Evolutionary conservation across 2,113 vertebrate species (phyloP).

Genomic region (Charina bottae): DNA sequence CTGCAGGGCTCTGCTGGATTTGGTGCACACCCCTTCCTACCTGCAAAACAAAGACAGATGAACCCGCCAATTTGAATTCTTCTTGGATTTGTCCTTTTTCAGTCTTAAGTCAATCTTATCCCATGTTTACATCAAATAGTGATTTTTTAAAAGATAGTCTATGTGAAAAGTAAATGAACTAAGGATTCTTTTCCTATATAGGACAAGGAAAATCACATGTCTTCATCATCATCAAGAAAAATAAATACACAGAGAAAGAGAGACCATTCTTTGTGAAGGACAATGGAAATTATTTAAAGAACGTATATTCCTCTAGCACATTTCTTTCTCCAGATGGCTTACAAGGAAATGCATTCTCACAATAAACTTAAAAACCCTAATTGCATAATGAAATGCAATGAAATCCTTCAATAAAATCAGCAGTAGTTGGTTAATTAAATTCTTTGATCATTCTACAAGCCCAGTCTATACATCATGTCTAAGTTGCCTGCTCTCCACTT

Average conservation of each 20-base stretch:
- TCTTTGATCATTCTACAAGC: background rate
- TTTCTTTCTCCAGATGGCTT: background rate
- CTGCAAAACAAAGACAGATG: background rate
- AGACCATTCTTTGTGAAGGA: background rate
- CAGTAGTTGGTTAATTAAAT: background rate
- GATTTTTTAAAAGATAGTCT: background rate
- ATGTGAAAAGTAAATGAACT: background rate
- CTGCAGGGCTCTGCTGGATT: too few species aligned
- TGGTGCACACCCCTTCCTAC: too few species aligned
- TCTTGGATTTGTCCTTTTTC: background rate
- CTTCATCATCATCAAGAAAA: background rate
- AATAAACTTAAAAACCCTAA: background rate
- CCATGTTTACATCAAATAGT: background rate
- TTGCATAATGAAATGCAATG: background rate
- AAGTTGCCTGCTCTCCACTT: too few species aligned
- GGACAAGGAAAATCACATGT: background rate
- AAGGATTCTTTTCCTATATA: background rate
- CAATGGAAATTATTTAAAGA: background rate
- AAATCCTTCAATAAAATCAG: background rate
- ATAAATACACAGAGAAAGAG: background rate
- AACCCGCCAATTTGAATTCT: background rate
- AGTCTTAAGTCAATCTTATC: background rate
- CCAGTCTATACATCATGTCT: background rate
- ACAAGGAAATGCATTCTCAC: background rate
- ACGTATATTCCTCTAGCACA: background rate